Evolutionary conservation across 2,113 vertebrate species (phyloP), one percentile per base, ranked within the genome.

Genomic region (Pteronura brasiliensis): DNA sequence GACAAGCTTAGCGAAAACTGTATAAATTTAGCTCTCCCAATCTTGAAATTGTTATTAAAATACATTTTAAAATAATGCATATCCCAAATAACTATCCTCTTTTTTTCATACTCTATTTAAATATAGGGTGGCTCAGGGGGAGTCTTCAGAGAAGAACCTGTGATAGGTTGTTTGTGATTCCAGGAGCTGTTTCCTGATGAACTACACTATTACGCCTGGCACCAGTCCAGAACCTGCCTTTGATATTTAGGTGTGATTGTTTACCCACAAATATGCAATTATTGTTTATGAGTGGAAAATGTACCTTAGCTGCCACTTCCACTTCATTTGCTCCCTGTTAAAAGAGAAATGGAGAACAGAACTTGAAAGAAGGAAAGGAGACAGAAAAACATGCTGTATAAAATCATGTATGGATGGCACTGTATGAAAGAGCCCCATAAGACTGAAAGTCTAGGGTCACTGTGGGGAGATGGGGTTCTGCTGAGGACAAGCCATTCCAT

Each of bases 211-310:
- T 94, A 90, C 29, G 23, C n/a, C 49, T 86, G 95, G 93, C 92
- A 88, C 44, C 36, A 72, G 23, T 81, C 89, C 84, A 81, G n/a
- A 80, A 39, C 47, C 36, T 90, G 67, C 44, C 84, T 96, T 97
- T 97, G 95, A 96, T 90, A 85, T 76, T 88, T 76, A 82, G 76
- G 80, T 95, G 69, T 95, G 69, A 89, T 18, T 95, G 69, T 96
- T 96, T 97, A 63, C 49, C 81, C 59, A 90, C 94, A 93, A 76
- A 95, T 95, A 88, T 85, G 63, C 87, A 98, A 97, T 97, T 97
- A 92, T 92, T 97, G 94, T 96, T 97, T 97, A 93, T 77, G 95
- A 96, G 80, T 96, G 87, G 96, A 90, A 96, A 95, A 90, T 77
- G 25, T 72, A 90, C 17, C 52, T 52, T 65, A 71, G n/a, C 57